Evolutionary conservation across 2,888 invertebrate species (phyloP).

Genomic region (Seladonia tumulorum): DNA sequence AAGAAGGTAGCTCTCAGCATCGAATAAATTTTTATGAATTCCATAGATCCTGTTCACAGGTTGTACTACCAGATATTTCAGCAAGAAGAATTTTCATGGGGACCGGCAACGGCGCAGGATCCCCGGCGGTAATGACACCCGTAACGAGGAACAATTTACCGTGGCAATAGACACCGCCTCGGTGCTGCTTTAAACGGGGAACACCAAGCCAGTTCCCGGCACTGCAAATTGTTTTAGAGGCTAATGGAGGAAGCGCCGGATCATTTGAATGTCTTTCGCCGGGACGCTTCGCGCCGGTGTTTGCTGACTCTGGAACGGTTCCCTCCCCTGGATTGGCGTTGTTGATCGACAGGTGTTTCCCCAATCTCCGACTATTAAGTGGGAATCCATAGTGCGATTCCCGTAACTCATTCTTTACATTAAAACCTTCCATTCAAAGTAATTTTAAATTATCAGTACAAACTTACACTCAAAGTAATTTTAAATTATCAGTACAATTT

Average conservation of each 20-base stretch:
- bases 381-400: background rate
- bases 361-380: conserved; percentile 6
- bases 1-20: background rate
- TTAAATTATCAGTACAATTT: background rate
- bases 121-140: conserved; percentile 43
- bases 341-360: conserved; percentile 17
- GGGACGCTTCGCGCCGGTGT: conserved; percentile 18
- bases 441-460: background rate
- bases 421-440: background rate
- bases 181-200: conserved; percentile 9
- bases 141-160: conserved; percentile 57
- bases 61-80: background rate
- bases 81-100: background rate
- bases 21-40: background rate
- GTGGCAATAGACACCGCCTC: conserved; percentile 30
- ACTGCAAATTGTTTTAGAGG: conserved; percentile 55
- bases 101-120: conserved; percentile 16
- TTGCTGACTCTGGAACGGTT: background rate
- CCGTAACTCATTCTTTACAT: background rate
- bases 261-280: conserved; percentile 24
- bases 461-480: background rate
- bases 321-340: background rate
- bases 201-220: conserved; percentile 37
- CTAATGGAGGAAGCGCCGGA: conserved; percentile 26
- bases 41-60: background rate